Evolutionary conservation across 2,888 invertebrate species (phyloP).

Genomic region (Choreutis nemorana): DNA sequence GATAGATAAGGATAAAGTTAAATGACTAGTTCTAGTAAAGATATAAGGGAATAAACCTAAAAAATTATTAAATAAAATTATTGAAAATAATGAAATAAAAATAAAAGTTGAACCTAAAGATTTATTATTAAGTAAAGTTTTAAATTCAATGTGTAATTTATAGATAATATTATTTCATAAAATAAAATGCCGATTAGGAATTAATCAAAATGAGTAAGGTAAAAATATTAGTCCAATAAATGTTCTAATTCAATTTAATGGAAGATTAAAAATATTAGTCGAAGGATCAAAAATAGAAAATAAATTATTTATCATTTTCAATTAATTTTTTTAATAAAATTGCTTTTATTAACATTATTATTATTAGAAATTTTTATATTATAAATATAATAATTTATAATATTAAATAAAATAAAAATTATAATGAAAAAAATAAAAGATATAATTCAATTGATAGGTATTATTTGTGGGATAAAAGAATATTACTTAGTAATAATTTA

Average conservation of each 20-base stretch:
- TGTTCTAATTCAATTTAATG: slow-evolving; percentile 69
- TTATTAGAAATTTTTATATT: slow-evolving; percentile 25
- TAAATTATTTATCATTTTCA: slow-evolving; percentile 75
- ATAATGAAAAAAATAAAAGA: slow-evolving; percentile 40
- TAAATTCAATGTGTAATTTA: slow-evolving; percentile 65
- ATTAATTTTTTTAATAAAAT: slow-evolving; percentile 24
- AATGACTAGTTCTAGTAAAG: slow-evolving; percentile 73
- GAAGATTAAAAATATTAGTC: slow-evolving; percentile 52
- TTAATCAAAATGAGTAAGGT: slow-evolving; percentile 60
- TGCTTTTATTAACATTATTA: slow-evolving; percentile 23
- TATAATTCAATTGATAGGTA: slow-evolving; percentile 66
- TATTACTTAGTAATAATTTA: slow-evolving; percentile 68
- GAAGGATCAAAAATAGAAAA: slow-evolving; percentile 74
- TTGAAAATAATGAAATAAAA: slow-evolving; percentile 65
- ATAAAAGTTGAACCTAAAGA: slow-evolving; percentile 59
- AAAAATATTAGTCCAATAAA: slow-evolving; percentile 57
- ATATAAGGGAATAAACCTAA: slow-evolving; percentile 75
- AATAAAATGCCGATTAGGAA: slow-evolving; percentile 56
- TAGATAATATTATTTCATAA: slow-evolving; percentile 53
- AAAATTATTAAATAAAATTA: slow-evolving; percentile 73
- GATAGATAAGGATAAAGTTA: slow-evolving; percentile 65
- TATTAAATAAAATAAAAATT: slow-evolving; percentile 56
- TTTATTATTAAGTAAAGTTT: slow-evolving; percentile 50
- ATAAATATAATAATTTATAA: slow-evolving; percentile 58
- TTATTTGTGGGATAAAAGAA: slow-evolving; percentile 76